phyloP scores from a whole-genome alignment of 2,113 vertebrate genomes.

The Perca fluviatilis region DNA sequence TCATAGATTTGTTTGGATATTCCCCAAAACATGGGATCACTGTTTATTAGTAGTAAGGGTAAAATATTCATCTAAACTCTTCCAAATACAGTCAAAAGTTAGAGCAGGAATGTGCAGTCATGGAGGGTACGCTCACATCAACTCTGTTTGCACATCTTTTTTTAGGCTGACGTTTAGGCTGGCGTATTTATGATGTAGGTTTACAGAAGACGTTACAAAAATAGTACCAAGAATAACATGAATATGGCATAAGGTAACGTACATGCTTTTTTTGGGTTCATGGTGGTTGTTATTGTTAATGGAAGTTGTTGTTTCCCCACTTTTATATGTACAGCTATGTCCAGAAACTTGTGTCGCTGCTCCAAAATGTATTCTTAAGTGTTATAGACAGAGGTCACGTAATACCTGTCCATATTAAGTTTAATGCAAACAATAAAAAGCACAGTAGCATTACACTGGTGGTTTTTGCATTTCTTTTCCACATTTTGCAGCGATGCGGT shows the following conservation, averaged over 20 bases:
- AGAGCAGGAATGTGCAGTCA: background rate
- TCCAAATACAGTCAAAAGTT: constrained; percentile 8
- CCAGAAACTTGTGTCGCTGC: background rate
- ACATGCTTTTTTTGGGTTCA: background rate
- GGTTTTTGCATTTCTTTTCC: background rate
- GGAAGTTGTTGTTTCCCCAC: background rate
- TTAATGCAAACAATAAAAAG: background rate
- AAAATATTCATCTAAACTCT: background rate
- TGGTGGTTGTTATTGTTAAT: background rate
- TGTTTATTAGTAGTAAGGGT: background rate
- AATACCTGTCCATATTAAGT: background rate
- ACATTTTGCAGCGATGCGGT: background rate
- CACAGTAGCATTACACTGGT: too few species aligned
- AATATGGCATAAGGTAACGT: background rate
- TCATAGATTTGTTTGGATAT: constrained; percentile 2
- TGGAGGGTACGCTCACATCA: background rate
- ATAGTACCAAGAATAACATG: background rate
- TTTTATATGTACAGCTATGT: background rate
- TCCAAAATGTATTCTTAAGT: background rate
- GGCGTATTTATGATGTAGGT: background rate
- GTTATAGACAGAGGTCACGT: background rate
- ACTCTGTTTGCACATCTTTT: background rate
- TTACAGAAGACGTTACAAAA: background rate
- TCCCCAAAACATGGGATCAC: background rate
- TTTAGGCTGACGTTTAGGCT: background rate